phyloP scores from a whole-genome alignment of 1,140 invertebrate species.

The Drosophila sp. region DNA sequence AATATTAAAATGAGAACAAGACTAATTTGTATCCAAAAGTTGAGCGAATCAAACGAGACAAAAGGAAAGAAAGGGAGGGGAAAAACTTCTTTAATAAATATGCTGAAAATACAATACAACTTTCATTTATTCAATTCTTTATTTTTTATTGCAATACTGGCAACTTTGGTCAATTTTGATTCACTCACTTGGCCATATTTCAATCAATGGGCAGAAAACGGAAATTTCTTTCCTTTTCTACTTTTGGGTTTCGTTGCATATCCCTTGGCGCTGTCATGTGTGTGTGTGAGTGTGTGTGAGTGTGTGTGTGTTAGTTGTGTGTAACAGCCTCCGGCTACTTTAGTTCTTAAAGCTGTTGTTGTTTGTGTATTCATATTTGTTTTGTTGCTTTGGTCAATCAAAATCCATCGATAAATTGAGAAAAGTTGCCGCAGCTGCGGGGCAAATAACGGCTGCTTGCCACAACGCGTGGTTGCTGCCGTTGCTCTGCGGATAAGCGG shows the following conservation, averaged over 20 bases:
- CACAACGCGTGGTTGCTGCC: neutral
- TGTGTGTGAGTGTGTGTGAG: neutral
- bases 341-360: slow-evolving; percentile 10
- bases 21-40: too few relatives aligned
- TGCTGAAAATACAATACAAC: slow-evolving; percentile 2
- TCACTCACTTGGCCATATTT: slow-evolving; percentile 26
- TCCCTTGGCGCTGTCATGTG: slow-evolving; percentile 17
- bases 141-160: neutral
- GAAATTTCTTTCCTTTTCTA: slow-evolving; percentile 12
- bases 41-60: too few relatives aligned
- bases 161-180: slow-evolving; percentile 33
- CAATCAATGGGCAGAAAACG: slow-evolving; percentile 4
- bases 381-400: slow-evolving; percentile 48
- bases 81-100: slow-evolving; percentile 3
- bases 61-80: neutral
- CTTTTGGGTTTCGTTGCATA: slow-evolving; percentile 6
- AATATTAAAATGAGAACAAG: too few relatives aligned
- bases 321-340: neutral
- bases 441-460: neutral
- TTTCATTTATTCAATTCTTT: neutral
- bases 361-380: slow-evolving; percentile 15
- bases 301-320: neutral
- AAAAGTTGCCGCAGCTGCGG: slow-evolving; percentile 37
- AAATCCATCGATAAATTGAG: slow-evolving; percentile 46
- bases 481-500: slow-evolving; percentile 54